Evolutionary conservation across 2,113 vertebrate genomes (phyloP).

Genomic region (Barbus barbus): DNA sequence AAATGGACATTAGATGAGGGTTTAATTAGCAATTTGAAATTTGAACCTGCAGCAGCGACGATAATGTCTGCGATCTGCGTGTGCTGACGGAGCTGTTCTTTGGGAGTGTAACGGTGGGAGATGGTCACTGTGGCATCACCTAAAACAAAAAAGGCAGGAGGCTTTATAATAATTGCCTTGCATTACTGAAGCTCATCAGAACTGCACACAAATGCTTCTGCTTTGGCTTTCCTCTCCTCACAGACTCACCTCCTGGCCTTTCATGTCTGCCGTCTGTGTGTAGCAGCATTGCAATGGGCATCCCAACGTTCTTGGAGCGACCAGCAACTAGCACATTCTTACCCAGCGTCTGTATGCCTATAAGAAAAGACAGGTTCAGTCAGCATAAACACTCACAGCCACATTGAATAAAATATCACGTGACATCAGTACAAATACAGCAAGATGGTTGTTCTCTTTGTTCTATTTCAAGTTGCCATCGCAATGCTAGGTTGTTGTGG

Average conservation of each 20-base stretch:
- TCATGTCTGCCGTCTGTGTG: slow-evolving; percentile 94
- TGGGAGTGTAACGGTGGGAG: slow-evolving; percentile 94
- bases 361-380: background rate
- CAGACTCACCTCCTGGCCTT: slow-evolving; percentile 85
- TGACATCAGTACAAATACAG: no score
- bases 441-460: no score
- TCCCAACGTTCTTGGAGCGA: slow-evolving; percentile 97
- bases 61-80: slow-evolving; percentile 90
- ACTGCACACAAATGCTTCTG: background rate
- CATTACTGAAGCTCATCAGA: background rate
- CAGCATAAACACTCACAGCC: background rate
- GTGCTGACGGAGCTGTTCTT: slow-evolving; percentile 92
- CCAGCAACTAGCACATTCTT: slow-evolving; percentile 96
- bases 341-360: slow-evolving; percentile 92
- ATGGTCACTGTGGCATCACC: slow-evolving; percentile 97
- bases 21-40: background rate
- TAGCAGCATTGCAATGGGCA: slow-evolving; percentile 97
- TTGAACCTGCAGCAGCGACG: slow-evolving; percentile 90
- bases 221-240: background rate
- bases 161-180: background rate
- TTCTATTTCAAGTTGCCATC: no score
- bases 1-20: background rate
- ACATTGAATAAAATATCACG: no score
- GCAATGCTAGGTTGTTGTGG: no score
- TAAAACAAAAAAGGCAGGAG: slow-evolving; percentile 53